Percentiles rank a stretch among this genome's conserved stretches.
phyloP scores from a whole-genome alignment of 2,888 invertebrate species.

The Eutolmus rufibarbis region DNA sequence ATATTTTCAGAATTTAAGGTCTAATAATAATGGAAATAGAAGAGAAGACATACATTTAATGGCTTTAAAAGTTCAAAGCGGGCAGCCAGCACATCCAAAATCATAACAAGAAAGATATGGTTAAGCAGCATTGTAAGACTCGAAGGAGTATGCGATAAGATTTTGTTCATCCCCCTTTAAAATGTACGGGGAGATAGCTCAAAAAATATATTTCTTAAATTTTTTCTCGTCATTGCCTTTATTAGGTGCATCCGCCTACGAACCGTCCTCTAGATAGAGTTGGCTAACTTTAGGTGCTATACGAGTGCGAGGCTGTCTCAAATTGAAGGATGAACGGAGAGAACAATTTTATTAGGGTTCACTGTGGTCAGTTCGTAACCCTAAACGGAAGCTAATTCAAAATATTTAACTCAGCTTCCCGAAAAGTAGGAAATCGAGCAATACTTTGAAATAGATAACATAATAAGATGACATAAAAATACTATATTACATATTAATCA shows the following conservation, averaged over 20 bases:
- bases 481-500: neutral
- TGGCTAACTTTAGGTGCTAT: neutral
- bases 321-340: neutral
- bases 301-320: neutral
- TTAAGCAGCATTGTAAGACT: neutral
- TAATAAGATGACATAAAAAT: neutral
- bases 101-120: neutral
- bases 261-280: neutral
- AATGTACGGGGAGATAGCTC: neutral
- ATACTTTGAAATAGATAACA: neutral
- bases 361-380: neutral
- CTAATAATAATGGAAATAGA: neutral
- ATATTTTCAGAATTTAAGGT: neutral
- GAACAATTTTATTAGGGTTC: neutral
- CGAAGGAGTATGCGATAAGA: neutral
- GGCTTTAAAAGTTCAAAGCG: neutral
- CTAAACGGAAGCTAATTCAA: neutral
- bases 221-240: neutral
- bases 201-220: neutral
- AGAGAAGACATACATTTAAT: neutral
- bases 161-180: neutral
- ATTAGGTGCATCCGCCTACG: neutral
- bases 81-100: neutral
- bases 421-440: neutral
- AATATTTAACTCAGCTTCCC: neutral